Conservation (phyloP, 2,888 invertebrate species). For the Norana najaformis region DNA sequence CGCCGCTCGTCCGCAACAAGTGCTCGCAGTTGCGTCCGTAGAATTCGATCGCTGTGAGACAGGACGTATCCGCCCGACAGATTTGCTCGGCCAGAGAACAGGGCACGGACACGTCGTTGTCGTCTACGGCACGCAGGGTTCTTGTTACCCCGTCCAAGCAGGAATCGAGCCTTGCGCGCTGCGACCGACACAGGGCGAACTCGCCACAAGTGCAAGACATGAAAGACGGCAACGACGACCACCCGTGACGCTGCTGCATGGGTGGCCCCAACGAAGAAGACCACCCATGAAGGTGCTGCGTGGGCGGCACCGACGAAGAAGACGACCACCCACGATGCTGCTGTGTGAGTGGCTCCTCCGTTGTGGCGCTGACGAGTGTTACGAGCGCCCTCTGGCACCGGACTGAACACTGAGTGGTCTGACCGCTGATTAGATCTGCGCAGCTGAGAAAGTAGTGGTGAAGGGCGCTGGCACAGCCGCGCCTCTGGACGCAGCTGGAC, state of each 20-base stretch:
- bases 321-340: background rate
- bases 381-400: background rate
- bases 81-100: slow-evolving; percentile 1
- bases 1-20: background rate
- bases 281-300: background rate
- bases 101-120: background rate
- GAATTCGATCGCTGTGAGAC: background rate
- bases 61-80: background rate
- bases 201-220: background rate
- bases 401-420: background rate
- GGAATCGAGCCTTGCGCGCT: background rate
- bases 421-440: background rate
- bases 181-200: background rate
- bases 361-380: slow-evolving; percentile 1
- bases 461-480: background rate
- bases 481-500: background rate
- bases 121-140: background rate
- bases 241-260: background rate
- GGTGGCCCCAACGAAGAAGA: background rate
- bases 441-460: slow-evolving; percentile 6
- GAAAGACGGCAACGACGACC: background rate
- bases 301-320: background rate
- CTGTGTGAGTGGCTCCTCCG: background rate
- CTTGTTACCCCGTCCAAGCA: background rate
- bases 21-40: background rate